Conservation (phyloP, 2,113 vertebrate species). For the Pollachius pollachius region DNA sequence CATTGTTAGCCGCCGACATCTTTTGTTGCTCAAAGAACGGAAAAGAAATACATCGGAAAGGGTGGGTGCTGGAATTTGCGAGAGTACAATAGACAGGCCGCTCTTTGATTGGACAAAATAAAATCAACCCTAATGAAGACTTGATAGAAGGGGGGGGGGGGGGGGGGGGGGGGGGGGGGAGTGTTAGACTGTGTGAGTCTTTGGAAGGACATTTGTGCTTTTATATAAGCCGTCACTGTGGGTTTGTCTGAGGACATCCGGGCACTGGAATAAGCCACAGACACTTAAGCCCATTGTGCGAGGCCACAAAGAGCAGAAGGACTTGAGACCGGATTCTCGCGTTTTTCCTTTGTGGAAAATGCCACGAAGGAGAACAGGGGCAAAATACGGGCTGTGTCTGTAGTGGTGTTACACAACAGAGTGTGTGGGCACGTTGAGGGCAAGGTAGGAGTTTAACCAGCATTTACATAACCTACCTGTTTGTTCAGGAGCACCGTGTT, state of each 20-base stretch:
- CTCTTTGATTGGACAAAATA: conserved; percentile 4
- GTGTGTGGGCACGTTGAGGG: background rate
- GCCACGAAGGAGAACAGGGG: background rate
- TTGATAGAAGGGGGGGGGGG: background rate
- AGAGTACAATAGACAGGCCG: conserved; percentile 7
- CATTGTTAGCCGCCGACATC: conserved; percentile 39
- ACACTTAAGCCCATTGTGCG: conserved; percentile 5
- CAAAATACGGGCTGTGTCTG: background rate
- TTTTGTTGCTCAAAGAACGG: background rate
- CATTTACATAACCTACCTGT: background rate
- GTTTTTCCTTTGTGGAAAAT: too few species aligned
- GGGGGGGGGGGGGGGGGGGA: background rate
- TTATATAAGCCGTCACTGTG: conserved; percentile 23
- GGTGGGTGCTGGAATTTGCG: background rate
- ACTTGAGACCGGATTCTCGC: background rate
- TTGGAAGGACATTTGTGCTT: conserved; percentile 24
- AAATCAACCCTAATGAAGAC: conserved; percentile 32
- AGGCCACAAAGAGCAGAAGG: conserved; percentile 1
- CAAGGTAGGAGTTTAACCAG: background rate
- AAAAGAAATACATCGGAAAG: conserved; percentile 30
- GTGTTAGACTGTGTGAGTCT: conserved; percentile 10
- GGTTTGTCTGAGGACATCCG: conserved; percentile 22
- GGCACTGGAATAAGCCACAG: conserved; percentile 1
- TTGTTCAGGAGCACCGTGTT: background rate
- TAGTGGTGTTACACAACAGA: conserved; percentile 5